phyloP scores from a whole-genome alignment of 2,113 vertebrate genomes.

The Glaucomys volans region DNA sequence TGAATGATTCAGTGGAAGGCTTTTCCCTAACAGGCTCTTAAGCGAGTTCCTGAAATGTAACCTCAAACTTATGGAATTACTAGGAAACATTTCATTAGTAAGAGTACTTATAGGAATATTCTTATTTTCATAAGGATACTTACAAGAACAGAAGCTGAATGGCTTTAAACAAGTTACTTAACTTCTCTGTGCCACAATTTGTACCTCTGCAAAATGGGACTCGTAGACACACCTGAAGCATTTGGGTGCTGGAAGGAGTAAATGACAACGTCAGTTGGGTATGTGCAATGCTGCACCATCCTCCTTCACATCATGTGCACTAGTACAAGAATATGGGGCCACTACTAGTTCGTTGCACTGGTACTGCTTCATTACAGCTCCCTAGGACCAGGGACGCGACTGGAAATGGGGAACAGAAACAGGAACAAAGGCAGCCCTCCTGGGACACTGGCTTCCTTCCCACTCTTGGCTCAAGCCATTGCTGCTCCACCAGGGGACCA shows the following conservation, averaged over 20 bases:
- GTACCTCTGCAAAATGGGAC: background rate
- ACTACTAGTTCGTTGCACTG: rapidly evolving
- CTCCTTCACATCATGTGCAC: rapidly evolving
- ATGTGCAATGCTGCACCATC: rapidly evolving
- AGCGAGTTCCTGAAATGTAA: background rate
- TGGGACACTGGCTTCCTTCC: background rate
- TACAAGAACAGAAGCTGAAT: background rate
- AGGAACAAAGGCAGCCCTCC: rapidly evolving
- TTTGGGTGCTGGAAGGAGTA: background rate
- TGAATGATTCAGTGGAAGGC: background rate
- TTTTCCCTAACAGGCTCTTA: background rate
- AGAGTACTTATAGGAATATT: background rate
- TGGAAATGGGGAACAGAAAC: background rate
- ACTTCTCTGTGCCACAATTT: background rate
- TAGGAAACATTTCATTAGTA: background rate
- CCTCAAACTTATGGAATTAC: background rate
- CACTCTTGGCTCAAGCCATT: background rate
- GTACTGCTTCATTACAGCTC: no score
- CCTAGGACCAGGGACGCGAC: background rate
- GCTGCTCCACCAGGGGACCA: background rate
- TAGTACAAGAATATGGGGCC: rapidly evolving
- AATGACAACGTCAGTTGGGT: background rate
- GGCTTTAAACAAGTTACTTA: background rate
- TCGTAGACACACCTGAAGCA: no score
- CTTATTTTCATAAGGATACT: background rate